These are phyloP conservation scores for Drosophila ambigua DNA, from an alignment of 1,140 invertebrate species.

Conservation along the genomic window DNA sequence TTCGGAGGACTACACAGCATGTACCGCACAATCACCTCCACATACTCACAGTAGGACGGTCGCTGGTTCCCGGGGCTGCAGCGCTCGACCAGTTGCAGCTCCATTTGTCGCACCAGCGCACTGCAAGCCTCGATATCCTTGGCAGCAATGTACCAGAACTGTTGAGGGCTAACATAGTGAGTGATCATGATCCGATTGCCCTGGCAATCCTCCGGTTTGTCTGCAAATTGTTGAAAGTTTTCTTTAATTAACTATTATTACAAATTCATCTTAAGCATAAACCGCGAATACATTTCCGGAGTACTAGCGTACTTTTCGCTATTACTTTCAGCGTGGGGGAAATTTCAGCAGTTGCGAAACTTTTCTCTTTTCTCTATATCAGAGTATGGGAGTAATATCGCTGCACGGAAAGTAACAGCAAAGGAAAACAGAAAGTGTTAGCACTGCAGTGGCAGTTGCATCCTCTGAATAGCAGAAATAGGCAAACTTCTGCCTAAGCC, in stretches of 20 bases:
- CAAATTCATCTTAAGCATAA: no score
- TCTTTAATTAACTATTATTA: neutral
- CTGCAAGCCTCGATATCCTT: conserved; percentile 21
- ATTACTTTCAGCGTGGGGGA: no score
- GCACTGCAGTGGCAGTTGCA: conserved; percentile 3
- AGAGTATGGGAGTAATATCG: no score
- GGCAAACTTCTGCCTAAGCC: conserved; percentile 52
- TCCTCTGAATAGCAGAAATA: conserved; percentile 39
- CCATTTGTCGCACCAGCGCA: conserved; percentile 6
- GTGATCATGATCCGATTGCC: conserved; percentile 41
- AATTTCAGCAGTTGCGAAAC: no score
- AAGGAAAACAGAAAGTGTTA: no score
- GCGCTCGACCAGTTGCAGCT: conserved; percentile 1
- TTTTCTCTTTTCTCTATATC: no score
- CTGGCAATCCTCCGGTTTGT: neutral
- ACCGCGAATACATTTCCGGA: no score
- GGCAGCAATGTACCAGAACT: conserved; percentile 36
- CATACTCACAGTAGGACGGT: neutral
- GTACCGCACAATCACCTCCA: conserved; percentile 47
- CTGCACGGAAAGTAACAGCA: no score
- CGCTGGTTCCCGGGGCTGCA: neutral
- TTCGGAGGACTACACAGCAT: neutral
- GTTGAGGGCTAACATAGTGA: conserved; percentile 39
- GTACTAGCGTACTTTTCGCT: no score
- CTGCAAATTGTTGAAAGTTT: conserved; percentile 3